Evolutionary conservation across 1,140 invertebrate species (phyloP), one percentile per base, ranked within the genome.

Genomic region (Cydia amplana): DNA sequence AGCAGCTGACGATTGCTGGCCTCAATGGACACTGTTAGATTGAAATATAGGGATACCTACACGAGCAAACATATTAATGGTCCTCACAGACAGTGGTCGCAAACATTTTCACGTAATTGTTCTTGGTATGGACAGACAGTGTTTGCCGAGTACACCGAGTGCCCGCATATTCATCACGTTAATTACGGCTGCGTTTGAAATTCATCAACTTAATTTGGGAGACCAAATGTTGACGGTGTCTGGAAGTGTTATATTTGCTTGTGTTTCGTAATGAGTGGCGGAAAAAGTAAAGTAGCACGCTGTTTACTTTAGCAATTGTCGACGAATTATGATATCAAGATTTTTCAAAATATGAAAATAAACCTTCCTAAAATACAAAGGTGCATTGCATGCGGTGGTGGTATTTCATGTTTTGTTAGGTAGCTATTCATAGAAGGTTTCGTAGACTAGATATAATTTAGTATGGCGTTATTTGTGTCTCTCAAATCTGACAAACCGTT

Each of bases 141-240:
- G 75, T 80, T 80, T 79, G 75, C 78, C 49, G 25, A 75, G 55
- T 73, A 49, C 63, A 60, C 55, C 20, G 55, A 60, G 55, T 74
- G 74, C 72, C 79, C 79, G 78, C 79, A 80, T 82, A 80, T 82
- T 80, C 81, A 82, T 82, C 80, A 82, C 76, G 75, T 77, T 82
- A 82, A 82, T 82, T 80, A 79, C 75, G 74, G 75, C 81, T 72
- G 79, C 64, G 72, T 78, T 72, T 60, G 73, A 77, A 79, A 82
- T 80, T 78, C 79, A 80, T 82, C 80, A 80, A 73, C 72, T 78
- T 80, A 79, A 82, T 78, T 73, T 74, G 43, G 63, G 75, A 75
- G 18, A 60, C 55, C 55, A 20, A 60, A 60, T 60, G 55, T 60
- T 60, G 55, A 60, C 55, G 7, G 55, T 60, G 55, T 60, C 55